These are phyloP conservation scores for Ardeotis arabs DNA, from an alignment of 2,113 vertebrate species.

Conservation along the genomic window DNA sequence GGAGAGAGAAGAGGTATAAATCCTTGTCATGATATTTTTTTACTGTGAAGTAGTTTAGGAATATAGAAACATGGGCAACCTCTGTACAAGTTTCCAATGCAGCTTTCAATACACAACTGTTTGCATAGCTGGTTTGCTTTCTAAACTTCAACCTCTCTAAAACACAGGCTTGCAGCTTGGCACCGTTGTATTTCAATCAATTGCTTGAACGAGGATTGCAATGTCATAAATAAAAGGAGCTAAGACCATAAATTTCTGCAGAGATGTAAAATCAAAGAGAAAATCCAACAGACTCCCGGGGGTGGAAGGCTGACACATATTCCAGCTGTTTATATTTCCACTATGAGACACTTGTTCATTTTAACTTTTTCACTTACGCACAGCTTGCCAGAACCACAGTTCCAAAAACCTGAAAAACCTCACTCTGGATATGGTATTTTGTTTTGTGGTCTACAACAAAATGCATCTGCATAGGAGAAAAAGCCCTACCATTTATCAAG, in stretches of 20 bases:
- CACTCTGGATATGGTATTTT: conserved; percentile 3
- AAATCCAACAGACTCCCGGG: conserved; percentile 51
- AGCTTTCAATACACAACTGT: not conserved
- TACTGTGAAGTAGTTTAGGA: not conserved
- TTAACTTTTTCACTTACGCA: conserved; percentile 34
- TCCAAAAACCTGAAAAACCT: not conserved
- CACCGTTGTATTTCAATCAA: conserved; percentile 77
- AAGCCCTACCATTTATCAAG: conserved; percentile 30
- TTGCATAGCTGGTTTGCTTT: conserved; percentile 25
- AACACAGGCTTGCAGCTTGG: conserved; percentile 56
- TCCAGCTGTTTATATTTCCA: conserved; percentile 34
- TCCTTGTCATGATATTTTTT: not conserved
- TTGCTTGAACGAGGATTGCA: conserved; percentile 58
- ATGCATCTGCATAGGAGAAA: not conserved
- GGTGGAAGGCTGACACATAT: conserved; percentile 9
- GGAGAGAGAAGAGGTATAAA: not conserved
- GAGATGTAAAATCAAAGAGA: conserved; percentile 79
- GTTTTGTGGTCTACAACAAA: conserved; percentile 52
- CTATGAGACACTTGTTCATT: not conserved
- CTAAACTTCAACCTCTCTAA: conserved; percentile 54
- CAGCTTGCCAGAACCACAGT: conserved; percentile 17
- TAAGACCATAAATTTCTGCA: conserved; percentile 70
- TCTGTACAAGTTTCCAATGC: not conserved
- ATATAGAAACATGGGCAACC: not conserved
- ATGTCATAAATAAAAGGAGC: conserved; percentile 74